These are phyloP conservation scores for Philopotamus ludificatus DNA, from an alignment of 1,140 invertebrate genomes.

Conservation along the genomic window DNA sequence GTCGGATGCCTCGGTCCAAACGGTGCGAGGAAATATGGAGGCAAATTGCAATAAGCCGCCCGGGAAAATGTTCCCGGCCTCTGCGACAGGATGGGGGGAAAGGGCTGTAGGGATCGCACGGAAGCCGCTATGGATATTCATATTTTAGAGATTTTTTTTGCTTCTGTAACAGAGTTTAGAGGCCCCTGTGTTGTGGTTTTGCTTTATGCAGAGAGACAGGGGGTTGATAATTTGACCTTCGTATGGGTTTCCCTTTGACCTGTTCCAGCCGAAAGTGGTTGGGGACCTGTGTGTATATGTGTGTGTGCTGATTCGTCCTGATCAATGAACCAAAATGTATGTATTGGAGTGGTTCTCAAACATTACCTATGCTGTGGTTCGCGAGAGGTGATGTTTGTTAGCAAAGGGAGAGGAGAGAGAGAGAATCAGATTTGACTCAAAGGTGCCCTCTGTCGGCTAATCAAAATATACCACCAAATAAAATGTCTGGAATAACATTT, in stretches of 20 bases:
- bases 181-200: too few species aligned
- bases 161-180: too few species aligned
- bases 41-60: conserved; percentile 42
- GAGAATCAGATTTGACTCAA: conserved; percentile 23
- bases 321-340: background rate
- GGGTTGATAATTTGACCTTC: background rate
- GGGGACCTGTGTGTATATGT: background rate
- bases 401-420: conserved; percentile 12
- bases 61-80: conserved; percentile 33
- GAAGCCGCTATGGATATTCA: too few species aligned
- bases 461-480: too few species aligned
- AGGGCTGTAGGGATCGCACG: background rate
- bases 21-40: conserved; percentile 41
- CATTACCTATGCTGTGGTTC: background rate
- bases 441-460: conserved; percentile 16
- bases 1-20: conserved; percentile 4
- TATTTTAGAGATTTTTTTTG: too few species aligned
- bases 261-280: background rate
- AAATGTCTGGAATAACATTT: too few species aligned
- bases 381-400: background rate
- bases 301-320: background rate
- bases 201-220: too few species aligned
- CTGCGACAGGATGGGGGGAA: background rate
- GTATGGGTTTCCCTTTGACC: background rate
- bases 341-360: too few species aligned